Conservation (phyloP, 2,113 vertebrate genomes). For the Agapornis roseicollis region DNA sequence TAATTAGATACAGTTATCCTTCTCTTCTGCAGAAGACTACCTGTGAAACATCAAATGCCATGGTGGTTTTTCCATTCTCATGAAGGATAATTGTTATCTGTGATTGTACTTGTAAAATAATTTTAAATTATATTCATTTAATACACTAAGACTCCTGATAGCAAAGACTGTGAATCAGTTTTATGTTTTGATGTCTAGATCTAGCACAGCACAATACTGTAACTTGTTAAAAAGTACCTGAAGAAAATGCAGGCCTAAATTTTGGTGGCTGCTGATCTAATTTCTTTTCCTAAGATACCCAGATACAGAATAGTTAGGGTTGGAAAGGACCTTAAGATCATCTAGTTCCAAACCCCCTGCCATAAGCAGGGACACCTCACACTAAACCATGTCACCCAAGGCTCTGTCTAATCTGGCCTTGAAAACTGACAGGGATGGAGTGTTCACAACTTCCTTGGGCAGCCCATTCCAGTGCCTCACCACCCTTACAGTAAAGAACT, state of each 20-base stretch:
- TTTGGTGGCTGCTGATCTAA: not conserved
- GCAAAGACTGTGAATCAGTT: not conserved
- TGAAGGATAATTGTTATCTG: not conserved
- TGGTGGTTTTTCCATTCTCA: not conserved
- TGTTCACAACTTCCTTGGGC: too few relatives aligned
- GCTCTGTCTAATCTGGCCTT: too few relatives aligned
- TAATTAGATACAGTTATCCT: not conserved
- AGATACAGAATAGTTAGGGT: not conserved
- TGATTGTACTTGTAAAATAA: not conserved
- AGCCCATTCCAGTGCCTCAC: too few relatives aligned
- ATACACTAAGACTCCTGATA: not conserved
- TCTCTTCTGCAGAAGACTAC: not conserved
- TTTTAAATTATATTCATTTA: not conserved
- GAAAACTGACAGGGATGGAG: too few relatives aligned
- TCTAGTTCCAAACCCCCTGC: too few relatives aligned
- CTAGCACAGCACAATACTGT: not conserved
- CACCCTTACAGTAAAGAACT: too few relatives aligned
- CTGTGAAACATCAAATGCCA: not conserved
- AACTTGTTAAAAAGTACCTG: not conserved
- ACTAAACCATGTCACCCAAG: too few relatives aligned
- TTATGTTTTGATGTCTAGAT: not conserved
- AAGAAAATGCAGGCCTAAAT: not conserved
- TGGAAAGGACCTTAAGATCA: too few relatives aligned
- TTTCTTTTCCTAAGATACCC: not conserved
- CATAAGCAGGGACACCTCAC: too few relatives aligned